Base-by-base conservation (phyloP, 1,140 invertebrate species). In the Drosophila guanche region DNA sequence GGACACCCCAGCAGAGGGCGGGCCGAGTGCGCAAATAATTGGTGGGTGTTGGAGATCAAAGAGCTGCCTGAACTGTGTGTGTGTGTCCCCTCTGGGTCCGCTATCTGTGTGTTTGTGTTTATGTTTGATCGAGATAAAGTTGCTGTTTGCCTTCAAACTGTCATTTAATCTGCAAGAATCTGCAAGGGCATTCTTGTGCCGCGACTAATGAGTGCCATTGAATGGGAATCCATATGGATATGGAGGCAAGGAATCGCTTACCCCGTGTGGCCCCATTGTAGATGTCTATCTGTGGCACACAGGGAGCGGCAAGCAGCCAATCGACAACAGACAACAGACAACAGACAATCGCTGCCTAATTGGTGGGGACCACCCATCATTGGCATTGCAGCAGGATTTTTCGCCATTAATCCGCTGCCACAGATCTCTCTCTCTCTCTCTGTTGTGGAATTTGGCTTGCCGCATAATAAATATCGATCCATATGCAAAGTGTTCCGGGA, bases 101-200 rank as follows among this genome's bases (percentile, higher is more conserved):
- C n/a, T n/a, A 37, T 47, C n/a, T 23, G 41, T 56, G 27, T 25
- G 45, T 48, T 41, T 63, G 37, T 50, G 6, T 52, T 46, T 59
- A 45, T 27, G 14, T 45, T 29, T 29, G 74, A 62, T 43, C 29
- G 22, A 50, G 75, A 84, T 84, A 84, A 83, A 43, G 37, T 2
- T 37, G 40, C 52, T 46, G 16, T 47, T n/a, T 16, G 43, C 78
- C 66, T 76, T 71, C 78, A 62, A 80, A 76, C 58, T 84, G 80
- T 84, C 79, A 84, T 63, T 73, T 73, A 55, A 67, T 62, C 63
- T 57, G 14, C 16, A 51, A 63, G 70, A 85, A 84, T 84, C 79
- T 79, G 62, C 53, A 20, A 20, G 16, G 16, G 16, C 16, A 20
- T 20, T 59, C 71, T 70, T 85, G 84, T 81, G 79, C 60, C 12